A percentile compares a stretch with the other conserved stretches of the same genome.
phyloP scores from a whole-genome alignment of 2,797 vertebrate genomes.

The Lepus oiostolus region DNA sequence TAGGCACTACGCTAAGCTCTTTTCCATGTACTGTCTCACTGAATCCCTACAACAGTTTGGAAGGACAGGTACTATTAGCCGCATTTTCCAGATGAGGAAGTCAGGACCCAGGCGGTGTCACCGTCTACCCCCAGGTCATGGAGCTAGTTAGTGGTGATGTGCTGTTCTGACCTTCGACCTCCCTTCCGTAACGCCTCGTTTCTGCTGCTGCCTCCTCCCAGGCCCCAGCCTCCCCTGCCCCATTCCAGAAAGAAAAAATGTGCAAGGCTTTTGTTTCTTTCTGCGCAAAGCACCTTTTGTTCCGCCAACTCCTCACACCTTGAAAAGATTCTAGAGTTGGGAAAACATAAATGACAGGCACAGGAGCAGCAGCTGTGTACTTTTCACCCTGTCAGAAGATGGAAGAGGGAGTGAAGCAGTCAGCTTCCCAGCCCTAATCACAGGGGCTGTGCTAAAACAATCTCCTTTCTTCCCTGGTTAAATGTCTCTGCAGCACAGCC shows the following conservation, averaged over 20 bases:
- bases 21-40: background rate
- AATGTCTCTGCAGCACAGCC: slow-evolving; percentile 5
- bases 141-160: fast-evolving
- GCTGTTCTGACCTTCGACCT: background rate
- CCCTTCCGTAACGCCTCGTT: background rate
- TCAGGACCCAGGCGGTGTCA: background rate
- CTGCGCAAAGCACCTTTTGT: slow-evolving; percentile 20
- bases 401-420: slow-evolving; percentile 47
- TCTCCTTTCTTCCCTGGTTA: background rate
- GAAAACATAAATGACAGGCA: slow-evolving; percentile 63
- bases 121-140: fast-evolving
- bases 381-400: slow-evolving; percentile 63
- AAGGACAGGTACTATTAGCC: background rate
- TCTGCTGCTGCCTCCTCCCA: background rate
- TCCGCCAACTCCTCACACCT: background rate
- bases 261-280: background rate
- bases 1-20: background rate
- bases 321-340: slow-evolving; percentile 49
- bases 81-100: background rate
- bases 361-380: slow-evolving; percentile 60
- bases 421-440: slow-evolving; percentile 52
- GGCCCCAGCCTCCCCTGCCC: fast-evolving
- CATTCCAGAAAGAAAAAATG: background rate
- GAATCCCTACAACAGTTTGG: background rate
- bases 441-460: slow-evolving; percentile 26